phyloP scores from a whole-genome alignment of 1,140 invertebrate genomes.

The Drosophila bipectinata region DNA sequence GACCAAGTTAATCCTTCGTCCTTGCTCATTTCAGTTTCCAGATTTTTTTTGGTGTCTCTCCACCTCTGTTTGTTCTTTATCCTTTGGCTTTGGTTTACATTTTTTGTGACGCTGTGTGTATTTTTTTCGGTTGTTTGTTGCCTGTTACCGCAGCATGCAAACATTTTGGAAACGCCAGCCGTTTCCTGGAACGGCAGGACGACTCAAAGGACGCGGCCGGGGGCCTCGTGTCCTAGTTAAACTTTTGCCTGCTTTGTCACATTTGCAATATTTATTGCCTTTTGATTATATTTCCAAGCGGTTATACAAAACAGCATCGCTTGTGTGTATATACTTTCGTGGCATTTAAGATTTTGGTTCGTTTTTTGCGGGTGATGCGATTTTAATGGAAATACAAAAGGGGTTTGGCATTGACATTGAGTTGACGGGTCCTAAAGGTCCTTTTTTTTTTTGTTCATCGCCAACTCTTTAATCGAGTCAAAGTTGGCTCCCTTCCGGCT shows the following conservation, averaged over 20 bases:
- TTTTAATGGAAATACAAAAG: constrained; percentile 36
- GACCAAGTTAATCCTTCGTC: constrained; percentile 24
- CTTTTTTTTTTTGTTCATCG: neutral
- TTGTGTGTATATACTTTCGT: constrained; percentile 9
- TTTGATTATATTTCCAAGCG: constrained; percentile 64
- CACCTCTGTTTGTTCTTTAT: constrained; percentile 64
- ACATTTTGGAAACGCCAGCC: constrained; percentile 58
- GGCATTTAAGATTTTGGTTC: constrained; percentile 19
- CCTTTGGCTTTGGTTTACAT: constrained; percentile 53
- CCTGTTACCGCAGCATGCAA: constrained; percentile 65
- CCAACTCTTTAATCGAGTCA: constrained; percentile 28
- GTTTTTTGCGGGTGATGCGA: constrained; percentile 10
- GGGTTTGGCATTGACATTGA: constrained; percentile 44
- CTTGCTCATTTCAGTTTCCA: constrained; percentile 25
- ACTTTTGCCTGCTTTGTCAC: constrained; percentile 69
- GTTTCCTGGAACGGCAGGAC: constrained; percentile 34
- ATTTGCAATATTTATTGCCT: constrained; percentile 80
- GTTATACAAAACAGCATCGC: neutral
- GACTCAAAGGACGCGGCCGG: constrained; percentile 6
- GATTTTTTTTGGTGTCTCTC: constrained; percentile 1
- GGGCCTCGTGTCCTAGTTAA: constrained; percentile 55
- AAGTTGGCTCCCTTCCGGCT: constrained; percentile 3
- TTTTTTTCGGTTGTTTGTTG: constrained; percentile 54
- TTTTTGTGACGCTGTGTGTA: constrained; percentile 29
- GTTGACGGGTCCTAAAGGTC: constrained; percentile 13